Base-by-base conservation (phyloP, 1,140 invertebrate genomes). In the Drosophila burlai region DNA sequence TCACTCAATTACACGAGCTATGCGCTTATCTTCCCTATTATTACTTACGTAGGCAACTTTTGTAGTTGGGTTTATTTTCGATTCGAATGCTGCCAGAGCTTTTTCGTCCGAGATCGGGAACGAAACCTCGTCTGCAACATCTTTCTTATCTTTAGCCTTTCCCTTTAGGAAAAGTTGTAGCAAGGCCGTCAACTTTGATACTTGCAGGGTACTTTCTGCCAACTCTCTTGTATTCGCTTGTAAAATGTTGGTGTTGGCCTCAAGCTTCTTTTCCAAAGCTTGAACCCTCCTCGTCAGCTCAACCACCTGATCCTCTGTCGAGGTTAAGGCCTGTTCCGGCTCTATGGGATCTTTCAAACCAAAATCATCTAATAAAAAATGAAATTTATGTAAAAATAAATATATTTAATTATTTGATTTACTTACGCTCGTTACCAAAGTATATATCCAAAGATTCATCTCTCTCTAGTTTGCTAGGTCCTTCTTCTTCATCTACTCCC, bases 181-280 rank as follows among this genome's bases (percentile, higher is more conserved):
- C 29, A 31, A 52, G 29, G 49, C n/a, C 5, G 49, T 52, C n/a
- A 52, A n/a, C 29, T 54, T 54, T 13, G 29, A 34, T 16, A 54
- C 29, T n/a, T 36, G 50, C 1, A 13, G 29, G 6, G 50, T 21
- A 36, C n/a, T 54, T 54, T 36, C 3, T 54, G 29, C 29, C 7
- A 54, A 15, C n/a, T 34, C 29, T 54, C 29, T 34, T 21, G 29
- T 54, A 15, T 54, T 54, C 5, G 29, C 50, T 15, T 54, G 11
- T 15, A 54, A 54, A 21, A 36, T 21, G 15, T 36, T 54, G 11
- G n/a, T 36, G 31, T 54, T 54, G 11, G n/a, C n/a, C n/a, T 54
- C 29, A 9, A 54, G 50, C 11, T 21, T 54, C 0, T 21, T 31
- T 13, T 54, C 50, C 31, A 54, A 36, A 21, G 29, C 0, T 7